Evolutionary conservation across 53 echinoderm and acorn worm genomes (phyloP).

Genomic region (Crossaster papposus): DNA sequence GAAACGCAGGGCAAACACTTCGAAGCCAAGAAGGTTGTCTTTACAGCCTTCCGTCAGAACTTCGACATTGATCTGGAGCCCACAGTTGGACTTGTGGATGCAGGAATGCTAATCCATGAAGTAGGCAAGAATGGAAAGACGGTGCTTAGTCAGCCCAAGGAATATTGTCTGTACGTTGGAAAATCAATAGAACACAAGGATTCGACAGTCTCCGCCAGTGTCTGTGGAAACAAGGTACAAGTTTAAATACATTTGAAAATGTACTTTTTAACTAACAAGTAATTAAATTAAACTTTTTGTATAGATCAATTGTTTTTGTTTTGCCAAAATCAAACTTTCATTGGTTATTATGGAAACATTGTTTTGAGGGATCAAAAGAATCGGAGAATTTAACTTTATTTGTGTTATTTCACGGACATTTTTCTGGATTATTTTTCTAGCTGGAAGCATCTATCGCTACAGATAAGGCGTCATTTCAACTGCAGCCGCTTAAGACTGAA

Average conservation of each 20-base stretch:
- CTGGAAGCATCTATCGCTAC: constrained; percentile 2
- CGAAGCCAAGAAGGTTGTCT: background rate
- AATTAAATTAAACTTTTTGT: too few species aligned
- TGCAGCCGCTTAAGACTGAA: background rate
- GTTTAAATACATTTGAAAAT: too few species aligned
- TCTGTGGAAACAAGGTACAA: constrained; percentile 65
- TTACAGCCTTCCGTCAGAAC: constrained; percentile 55
- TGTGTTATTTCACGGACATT: background rate
- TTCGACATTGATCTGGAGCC: constrained; percentile 38
- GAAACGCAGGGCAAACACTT: background rate
- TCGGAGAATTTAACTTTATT: background rate
- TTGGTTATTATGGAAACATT: too few species aligned
- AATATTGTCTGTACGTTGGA: constrained; percentile 50
- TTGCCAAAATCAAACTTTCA: too few species aligned
- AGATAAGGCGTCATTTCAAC: background rate
- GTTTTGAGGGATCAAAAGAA: background rate
- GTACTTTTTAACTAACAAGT: too few species aligned
- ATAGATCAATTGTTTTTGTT: too few species aligned
- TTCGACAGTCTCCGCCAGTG: constrained; percentile 45
- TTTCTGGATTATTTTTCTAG: background rate
- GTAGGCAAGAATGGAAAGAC: constrained; percentile 59
- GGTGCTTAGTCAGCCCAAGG: constrained; percentile 49
- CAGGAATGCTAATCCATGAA: constrained; percentile 64
- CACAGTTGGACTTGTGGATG: constrained; percentile 52
- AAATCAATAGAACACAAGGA: constrained; percentile 5